These are phyloP conservation scores for Nicator chloris DNA, from an alignment of 2,113 vertebrate genomes.

Conservation along the genomic window DNA sequence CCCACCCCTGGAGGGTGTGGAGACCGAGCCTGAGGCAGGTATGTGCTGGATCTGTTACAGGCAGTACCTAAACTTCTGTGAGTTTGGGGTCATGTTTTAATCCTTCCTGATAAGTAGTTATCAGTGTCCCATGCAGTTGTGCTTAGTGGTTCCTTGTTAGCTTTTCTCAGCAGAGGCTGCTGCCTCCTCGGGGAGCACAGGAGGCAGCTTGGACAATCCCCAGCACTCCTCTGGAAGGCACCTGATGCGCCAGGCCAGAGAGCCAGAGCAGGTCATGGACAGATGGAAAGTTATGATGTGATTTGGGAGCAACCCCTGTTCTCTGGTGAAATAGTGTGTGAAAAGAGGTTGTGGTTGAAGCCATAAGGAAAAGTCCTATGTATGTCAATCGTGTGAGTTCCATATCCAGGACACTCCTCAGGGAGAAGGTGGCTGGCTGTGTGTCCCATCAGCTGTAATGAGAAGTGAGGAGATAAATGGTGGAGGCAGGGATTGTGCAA, in stretches of 20 bases:
- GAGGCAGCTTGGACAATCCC: background rate
- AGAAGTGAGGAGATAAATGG: background rate
- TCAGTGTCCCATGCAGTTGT: background rate
- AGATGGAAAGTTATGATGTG: background rate
- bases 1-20: background rate
- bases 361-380: background rate
- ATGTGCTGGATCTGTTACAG: background rate
- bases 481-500: background rate
- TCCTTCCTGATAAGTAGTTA: background rate
- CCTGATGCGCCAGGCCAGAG: accelerated
- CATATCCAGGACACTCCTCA: accelerated
- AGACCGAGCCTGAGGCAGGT: background rate
- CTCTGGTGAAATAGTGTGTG: background rate
- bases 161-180: background rate
- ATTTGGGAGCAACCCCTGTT: background rate
- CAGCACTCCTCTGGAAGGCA: background rate
- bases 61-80: background rate
- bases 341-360: background rate
- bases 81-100: background rate
- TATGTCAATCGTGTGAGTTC: accelerated
- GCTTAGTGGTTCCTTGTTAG: background rate
- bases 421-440: background rate
- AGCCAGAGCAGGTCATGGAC: accelerated
- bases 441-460: background rate
- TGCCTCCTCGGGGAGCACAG: background rate